These are phyloP conservation scores for Nestor notabilis DNA, from an alignment of 2,113 vertebrate genomes.

Conservation along the genomic window DNA sequence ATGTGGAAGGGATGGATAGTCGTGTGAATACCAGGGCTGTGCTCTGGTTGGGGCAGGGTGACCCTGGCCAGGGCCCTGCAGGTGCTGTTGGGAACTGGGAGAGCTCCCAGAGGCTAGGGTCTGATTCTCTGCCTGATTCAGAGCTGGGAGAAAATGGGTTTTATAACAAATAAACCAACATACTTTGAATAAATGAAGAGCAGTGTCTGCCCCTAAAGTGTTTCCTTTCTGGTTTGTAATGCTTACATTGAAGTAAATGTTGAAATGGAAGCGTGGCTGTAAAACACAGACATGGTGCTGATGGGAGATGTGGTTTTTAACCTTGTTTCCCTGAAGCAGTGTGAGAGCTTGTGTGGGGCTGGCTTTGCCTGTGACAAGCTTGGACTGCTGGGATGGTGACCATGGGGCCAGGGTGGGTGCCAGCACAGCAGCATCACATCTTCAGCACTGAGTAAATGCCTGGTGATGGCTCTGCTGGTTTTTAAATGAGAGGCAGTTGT, in stretches of 20 bases:
- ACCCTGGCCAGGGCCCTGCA: accelerated
- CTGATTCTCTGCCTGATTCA: background rate
- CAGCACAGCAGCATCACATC: background rate
- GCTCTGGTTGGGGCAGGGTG: background rate
- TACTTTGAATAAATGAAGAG: background rate
- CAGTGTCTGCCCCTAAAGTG: background rate
- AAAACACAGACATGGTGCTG: background rate
- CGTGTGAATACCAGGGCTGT: background rate
- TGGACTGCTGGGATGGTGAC: accelerated
- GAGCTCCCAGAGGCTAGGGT: background rate
- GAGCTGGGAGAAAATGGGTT: background rate
- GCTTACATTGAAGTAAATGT: background rate
- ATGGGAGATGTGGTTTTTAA: background rate
- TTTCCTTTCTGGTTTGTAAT: background rate
- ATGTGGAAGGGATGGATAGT: accelerated
- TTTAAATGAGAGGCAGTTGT: no score
- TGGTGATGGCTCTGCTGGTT: background rate
- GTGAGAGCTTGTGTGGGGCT: background rate
- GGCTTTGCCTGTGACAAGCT: background rate
- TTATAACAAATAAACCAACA: background rate
- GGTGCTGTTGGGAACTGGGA: background rate
- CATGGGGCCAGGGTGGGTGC: background rate
- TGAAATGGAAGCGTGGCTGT: background rate
- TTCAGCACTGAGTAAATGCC: background rate
- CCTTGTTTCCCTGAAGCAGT: background rate